Percentiles rank a stretch among this genome's conserved stretches.
phyloP scores from a whole-genome alignment of 2,888 invertebrate species.

The Tolmerus cingulatus region DNA sequence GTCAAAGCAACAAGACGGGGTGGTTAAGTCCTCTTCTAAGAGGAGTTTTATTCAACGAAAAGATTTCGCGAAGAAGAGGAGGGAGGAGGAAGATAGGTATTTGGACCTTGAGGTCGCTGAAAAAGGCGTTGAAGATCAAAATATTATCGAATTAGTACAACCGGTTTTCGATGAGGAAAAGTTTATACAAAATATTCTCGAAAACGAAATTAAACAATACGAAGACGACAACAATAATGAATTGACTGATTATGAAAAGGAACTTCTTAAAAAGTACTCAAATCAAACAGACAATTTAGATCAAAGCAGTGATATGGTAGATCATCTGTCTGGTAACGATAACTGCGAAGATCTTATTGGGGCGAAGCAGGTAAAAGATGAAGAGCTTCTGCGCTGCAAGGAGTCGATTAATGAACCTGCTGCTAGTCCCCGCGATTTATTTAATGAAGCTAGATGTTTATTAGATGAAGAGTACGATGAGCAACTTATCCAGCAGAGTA shows the following conservation, averaged over 20 bases:
- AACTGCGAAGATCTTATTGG: not conserved
- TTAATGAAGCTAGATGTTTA: not conserved
- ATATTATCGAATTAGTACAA: not conserved
- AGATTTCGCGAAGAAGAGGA: constrained; percentile 44
- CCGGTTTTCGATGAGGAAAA: constrained; percentile 44
- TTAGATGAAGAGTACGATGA: not conserved
- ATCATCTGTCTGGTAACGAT: not conserved
- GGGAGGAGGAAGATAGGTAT: constrained; percentile 32
- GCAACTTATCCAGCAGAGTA: not conserved
- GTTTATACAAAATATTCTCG: constrained; percentile 44
- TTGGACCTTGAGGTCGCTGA: constrained; percentile 20
- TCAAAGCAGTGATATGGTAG: not conserved
- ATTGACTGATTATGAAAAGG: constrained; percentile 50
- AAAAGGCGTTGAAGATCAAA: not conserved
- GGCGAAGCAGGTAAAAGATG: not conserved
- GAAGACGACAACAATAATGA: constrained; percentile 41
- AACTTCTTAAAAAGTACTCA: constrained; percentile 50
- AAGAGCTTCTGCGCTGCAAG: not conserved
- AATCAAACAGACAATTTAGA: constrained; percentile 16
- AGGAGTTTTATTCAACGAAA: constrained; percentile 45
- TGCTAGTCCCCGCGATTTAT: not conserved
- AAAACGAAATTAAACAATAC: constrained; percentile 7
- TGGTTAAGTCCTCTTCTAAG: constrained; percentile 13
- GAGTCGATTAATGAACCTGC: not conserved
- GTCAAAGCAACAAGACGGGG: not conserved